phyloP scores from a whole-genome alignment of 37 sponge, comb jelly and placozoan species.

The Crambe crambe region DNA sequence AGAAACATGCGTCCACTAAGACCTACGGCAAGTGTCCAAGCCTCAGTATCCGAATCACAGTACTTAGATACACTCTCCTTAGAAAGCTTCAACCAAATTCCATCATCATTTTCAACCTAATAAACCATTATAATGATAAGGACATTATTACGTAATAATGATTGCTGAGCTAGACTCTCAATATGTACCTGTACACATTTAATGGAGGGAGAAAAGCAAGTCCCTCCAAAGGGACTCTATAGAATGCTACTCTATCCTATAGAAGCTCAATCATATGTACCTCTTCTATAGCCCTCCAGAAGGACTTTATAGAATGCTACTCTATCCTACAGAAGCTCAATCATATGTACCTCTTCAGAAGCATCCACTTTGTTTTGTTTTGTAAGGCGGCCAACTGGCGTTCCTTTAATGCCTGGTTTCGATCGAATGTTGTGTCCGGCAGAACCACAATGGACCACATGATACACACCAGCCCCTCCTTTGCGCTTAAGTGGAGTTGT shows the following conservation, averaged over 20 bases:
- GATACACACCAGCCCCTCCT: constrained; percentile 86
- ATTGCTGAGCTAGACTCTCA: too few species aligned
- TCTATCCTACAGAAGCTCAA: too few species aligned
- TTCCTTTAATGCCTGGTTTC: constrained; percentile 61
- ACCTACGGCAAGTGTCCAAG: constrained; percentile 84
- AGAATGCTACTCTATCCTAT: too few species aligned
- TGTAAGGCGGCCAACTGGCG: constrained; percentile 80
- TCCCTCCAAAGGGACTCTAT: too few species aligned
- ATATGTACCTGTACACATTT: neutral
- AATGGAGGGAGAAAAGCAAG: too few species aligned
- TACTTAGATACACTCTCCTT: constrained; percentile 59
- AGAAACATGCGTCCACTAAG: constrained; percentile 70
- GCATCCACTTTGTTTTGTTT: constrained; percentile 69
- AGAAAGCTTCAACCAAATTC: constrained; percentile 85
- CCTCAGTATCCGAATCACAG: constrained; percentile 62
- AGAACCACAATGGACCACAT: constrained; percentile 91
- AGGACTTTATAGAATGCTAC: too few species aligned
- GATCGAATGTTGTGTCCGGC: constrained; percentile 94
- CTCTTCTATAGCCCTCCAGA: too few species aligned
- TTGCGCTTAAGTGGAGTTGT: neutral
- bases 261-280: too few species aligned
- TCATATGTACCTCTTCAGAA: constrained; percentile 79
- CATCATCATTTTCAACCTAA: constrained; percentile 83
- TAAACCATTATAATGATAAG: neutral
- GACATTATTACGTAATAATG: too few species aligned